Base-by-base conservation (phyloP, 2,888 invertebrate genomes). In the Mythimna loreyi region DNA sequence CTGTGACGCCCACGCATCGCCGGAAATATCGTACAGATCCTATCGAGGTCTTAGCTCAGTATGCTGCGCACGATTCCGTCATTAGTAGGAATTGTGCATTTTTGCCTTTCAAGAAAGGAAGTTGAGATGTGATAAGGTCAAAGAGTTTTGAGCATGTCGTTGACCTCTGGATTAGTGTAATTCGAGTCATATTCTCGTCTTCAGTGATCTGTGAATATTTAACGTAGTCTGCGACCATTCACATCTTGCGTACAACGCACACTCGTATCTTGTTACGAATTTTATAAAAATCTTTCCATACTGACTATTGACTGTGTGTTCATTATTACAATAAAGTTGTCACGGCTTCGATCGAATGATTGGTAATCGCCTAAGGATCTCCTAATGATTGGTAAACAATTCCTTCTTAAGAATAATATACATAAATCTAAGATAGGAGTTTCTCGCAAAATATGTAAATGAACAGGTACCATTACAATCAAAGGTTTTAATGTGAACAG, bases 41-140 rank as follows among this genome's bases (percentile, higher is more conserved):
- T 93, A 94, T 94, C 94, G 74, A 71, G 78, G 82, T 86, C 85
- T 88, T 86, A 88, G 89, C 90, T 89, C 88, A 88, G 88, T 88
- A 91, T 87, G 88, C 89, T 82, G 89, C 82, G 87, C 95, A 95
- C 95, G 95, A 94, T 90, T 95, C 89, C 86, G 92, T 92, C 95
- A 94, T 95, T 94, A 95, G 92, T 88, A 87, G 83, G 89, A 92
- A 90, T 90, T 94, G 90, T 92, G 89, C 90, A 91, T 92, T 93
- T 92, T 93, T 89, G 84, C 88, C 80, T 87, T 86, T 89, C 87
- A 86, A 90, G 90, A 91, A 92, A 91, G 91, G 91, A 92, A 91
- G 90, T 91, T 83, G 84, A 81, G 80, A 80, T 86, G 80, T 87
- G 91, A 92, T 92, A 93, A 91, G 85, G 89, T 88, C 83, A 81